Percentiles rank a stretch among this genome's conserved stretches.
Conservation (phyloP, 2,113 vertebrate genomes). For the Uropsilus gracilis region DNA sequence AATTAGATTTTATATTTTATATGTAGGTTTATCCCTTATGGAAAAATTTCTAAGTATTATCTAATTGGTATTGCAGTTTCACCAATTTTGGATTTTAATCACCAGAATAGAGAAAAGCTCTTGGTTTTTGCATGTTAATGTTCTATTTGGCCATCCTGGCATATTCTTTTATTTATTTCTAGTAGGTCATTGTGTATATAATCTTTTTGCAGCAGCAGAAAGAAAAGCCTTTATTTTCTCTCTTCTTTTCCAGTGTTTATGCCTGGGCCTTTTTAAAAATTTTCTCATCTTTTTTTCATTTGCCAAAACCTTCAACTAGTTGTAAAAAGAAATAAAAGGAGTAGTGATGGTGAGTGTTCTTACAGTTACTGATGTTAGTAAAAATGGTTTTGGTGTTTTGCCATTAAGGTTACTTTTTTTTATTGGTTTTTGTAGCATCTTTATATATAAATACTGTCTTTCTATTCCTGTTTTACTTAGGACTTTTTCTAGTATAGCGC, state of each 20-base stretch:
- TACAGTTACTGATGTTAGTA: background rate
- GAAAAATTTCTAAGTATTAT: constrained; percentile 22
- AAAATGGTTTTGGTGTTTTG: background rate
- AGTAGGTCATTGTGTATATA: background rate
- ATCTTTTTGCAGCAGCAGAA: background rate
- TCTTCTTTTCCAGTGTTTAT: background rate
- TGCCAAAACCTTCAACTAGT: background rate
- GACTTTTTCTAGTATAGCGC: background rate
- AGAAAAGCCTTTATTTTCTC: background rate
- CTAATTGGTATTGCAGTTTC: background rate
- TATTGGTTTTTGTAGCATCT: constrained; percentile 13
- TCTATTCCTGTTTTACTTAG: background rate
- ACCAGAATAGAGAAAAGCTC: background rate
- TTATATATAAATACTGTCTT: background rate
- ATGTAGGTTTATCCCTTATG: background rate
- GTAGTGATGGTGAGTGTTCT: background rate
- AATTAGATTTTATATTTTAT: background rate
- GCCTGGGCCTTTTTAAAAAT: background rate
- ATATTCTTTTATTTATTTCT: background rate
- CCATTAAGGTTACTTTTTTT: background rate
- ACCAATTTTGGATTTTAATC: constrained; percentile 6
- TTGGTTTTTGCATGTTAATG: background rate
- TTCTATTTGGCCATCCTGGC: background rate
- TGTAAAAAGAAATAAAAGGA: constrained; percentile 26
- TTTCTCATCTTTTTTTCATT: constrained; percentile 2